Base-by-base conservation (phyloP, 2,113 vertebrate species). In the Chaenogobius annularis region DNA sequence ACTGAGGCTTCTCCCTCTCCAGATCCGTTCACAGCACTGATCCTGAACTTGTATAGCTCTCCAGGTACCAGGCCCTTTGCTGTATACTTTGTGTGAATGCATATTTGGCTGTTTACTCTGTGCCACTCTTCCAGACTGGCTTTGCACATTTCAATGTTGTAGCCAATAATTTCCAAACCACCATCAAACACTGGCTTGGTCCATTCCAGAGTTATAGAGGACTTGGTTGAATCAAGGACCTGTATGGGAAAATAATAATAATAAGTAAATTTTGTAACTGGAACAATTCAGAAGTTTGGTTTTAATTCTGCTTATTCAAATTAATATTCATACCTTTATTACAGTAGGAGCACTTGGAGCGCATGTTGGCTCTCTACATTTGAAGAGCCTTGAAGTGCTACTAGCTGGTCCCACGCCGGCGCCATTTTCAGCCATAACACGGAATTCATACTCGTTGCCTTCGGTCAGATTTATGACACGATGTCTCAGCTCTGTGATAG, bases 361-460 rank as follows among this genome's bases (percentile, higher is more conserved):
- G 74, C 93, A 97, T 56, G 97, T 97, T 9, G 97, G 97, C 48
- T 99, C 97, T 92, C 94, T 96, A 74, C 96, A 98, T 91, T 97
- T 99, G 82, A 99, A 96, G 52, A 99, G 91, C 86, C 93, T 96
- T 55, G 97, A 99, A 69, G 96, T 94, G 0, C 91, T 94, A 84
- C 98, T 98, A 73, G 96, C 74, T 44, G 96, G 95, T 81, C 98
- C 96, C 3, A 96, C 72, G 20, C 98, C 98, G 56, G 96, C 98
- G 19, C 93, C 93, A 0, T 99, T 99, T 94, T 99, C 97, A 84
- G 98, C 97, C 95, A 97, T 96, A 78, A 99, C 95, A 2, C 94
- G 97, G 95, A 99, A 99, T 88, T 99, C 98, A 52, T 99, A 99
- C 73, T 99, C 97, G 55, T 99, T 96, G 80, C 96, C 96, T 91